Evolutionary conservation across 2,888 invertebrate species (phyloP), one percentile per base, ranked within the genome.

Genomic region (Chrysolina haemoptera): DNA sequence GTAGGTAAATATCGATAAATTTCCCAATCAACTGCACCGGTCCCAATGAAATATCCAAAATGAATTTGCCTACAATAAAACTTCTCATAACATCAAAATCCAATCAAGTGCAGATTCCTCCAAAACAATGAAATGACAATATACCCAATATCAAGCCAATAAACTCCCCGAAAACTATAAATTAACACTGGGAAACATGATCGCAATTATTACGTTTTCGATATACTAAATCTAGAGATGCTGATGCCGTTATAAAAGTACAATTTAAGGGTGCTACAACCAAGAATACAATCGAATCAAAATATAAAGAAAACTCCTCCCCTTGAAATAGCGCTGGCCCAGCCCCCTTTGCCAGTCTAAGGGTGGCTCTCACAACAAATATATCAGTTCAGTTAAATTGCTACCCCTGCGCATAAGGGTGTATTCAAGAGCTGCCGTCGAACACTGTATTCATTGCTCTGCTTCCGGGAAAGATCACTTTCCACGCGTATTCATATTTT

Each of bases 311-410:
- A 82, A 83, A 83, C 83, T 83, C 83, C 82, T 79, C 83, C 83
- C 83, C 82, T 82, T 75, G 77, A 78, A 79, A 76, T 76, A 75
- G 76, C 76, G 71, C 70, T 74, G 73, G 81, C 76, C 80, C 81
- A 71, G 68, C 85, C 86, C 84, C 81, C 83, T 84, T 82, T 82
- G 80, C 81, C 82, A 80, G 80, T 82, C 82, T 82, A 84, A 84
- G 86, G 85, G 85, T 83, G 83, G 84, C 82, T 81, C 80, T 81
- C 80, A 76, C 78, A 79, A 80, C 82, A 80, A 82, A 84, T 83
- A 82, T 81, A 84, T 83, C 84, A 83, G 84, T 84, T 80, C 80
- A 80, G 80, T 80, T 74, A 78, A 79, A 76, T 67, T 68, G 50
- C 72, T 73, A 79, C 75, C 76, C 73, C 73, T 75, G 78, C 78